A percentile compares a stretch with the other conserved stretches of the same genome.
Evolutionary conservation across 2,113 vertebrate genomes (phyloP).

Genomic region (Serinus canaria): DNA sequence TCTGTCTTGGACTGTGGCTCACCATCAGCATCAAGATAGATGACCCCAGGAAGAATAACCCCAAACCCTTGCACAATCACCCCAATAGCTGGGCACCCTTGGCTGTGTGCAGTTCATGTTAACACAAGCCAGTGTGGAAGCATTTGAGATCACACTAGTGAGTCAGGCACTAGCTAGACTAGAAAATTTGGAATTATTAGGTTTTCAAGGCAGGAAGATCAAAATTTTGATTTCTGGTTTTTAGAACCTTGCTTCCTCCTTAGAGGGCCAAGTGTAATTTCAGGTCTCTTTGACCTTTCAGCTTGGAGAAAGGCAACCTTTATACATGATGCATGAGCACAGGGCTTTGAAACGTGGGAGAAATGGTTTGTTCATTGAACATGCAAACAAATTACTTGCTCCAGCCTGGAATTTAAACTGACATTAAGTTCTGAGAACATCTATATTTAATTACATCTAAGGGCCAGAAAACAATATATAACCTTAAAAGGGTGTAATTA

Average conservation of each 20-base stretch:
- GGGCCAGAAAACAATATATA: conserved; percentile 70
- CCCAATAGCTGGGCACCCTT: neutral
- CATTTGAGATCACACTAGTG: neutral
- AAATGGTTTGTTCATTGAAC: conserved; percentile 70
- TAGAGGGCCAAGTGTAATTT: neutral
- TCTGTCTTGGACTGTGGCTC: neutral
- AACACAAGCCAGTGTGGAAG: neutral
- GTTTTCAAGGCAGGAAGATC: conserved; percentile 23
- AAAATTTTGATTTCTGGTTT: neutral
- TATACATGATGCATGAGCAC: conserved; percentile 66
- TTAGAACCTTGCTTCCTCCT: neutral
- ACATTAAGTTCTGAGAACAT: conserved; percentile 64
- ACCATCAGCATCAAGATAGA: neutral
- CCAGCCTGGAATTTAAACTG: conserved; percentile 66
- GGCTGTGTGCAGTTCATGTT: neutral
- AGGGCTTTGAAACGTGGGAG: conserved; percentile 59
- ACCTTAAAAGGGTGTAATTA: conserved; percentile 69
- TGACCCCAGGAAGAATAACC: neutral
- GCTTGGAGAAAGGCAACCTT: conserved; percentile 56
- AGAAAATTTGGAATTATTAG: neutral
- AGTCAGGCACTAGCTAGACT: neutral
- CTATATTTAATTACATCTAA: conserved; percentile 72
- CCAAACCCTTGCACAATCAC: neutral
- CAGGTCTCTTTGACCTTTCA: conserved; percentile 56
- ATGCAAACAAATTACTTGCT: conserved; percentile 71